Evolutionary conservation across 2,888 invertebrate species (phyloP), one percentile per base, ranked within the genome.

Genomic region (Parelbella ahira): DNA sequence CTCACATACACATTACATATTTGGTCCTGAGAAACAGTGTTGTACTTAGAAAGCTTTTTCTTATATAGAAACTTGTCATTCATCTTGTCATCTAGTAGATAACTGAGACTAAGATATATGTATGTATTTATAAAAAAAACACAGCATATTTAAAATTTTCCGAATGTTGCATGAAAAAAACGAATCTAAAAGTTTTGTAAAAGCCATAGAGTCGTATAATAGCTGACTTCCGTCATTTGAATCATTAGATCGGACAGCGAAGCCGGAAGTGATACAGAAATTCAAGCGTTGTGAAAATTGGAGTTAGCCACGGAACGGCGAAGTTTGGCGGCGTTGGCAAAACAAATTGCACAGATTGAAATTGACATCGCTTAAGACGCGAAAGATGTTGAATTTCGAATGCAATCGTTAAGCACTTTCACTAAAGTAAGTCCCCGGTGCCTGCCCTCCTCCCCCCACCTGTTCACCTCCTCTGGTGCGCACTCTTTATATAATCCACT

Each of bases 391-490:
- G 63, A 63, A 70, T 78, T 72, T 73, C 61, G 61, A 76, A 64
- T 68, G 73, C 67, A 64, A 53, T 63, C 60, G 63, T 53, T 48
- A 60, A 59, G 57, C 60, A 80, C 83, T 84, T 82, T 84, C 84
- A 77, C 82, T 66, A 53, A 44, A 28, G 45, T 39, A 43, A 37
- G 25, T 27, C 24, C 32, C 29, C 37, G 13, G 32, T 20, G 23
- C 25, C 21, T 21, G 30, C 20, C 21, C 13, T 5, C 15, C 5
- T 8, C 15, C 34, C 20, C 20, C 18, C 29, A 13, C 27, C 9
- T n/a, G n/a, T n/a, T n/a, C n/a, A n/a, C n/a, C n/a, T n/a, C n/a
- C n/a, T n/a, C n/a, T n/a, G n/a, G n/a, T n/a, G 19, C 29, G 29
- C 10, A 21, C 20, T 28, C 32, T 33, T 43, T 43, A 43, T 36